Evolutionary conservation across 1,140 invertebrate species (phyloP).

Genomic region (Euura lappo): DNA sequence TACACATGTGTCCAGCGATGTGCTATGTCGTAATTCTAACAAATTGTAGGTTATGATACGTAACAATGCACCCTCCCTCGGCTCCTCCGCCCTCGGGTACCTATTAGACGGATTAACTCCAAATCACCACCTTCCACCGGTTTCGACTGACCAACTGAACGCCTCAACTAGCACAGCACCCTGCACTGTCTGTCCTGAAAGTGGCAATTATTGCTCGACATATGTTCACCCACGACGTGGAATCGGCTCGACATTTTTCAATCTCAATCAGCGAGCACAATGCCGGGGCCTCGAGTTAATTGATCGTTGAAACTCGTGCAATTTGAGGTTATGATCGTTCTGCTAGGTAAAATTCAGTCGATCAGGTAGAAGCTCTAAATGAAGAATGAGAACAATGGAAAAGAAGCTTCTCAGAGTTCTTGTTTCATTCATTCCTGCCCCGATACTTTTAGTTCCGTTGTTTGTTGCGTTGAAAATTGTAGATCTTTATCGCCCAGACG

Average conservation of each 20-base stretch:
- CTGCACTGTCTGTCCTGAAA: background rate
- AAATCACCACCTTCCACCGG: background rate
- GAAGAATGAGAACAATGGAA: too few species aligned
- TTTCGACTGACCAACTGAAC: background rate
- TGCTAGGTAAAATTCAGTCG: too few species aligned
- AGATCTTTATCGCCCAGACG: too few species aligned
- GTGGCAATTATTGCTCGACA: background rate
- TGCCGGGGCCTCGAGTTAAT: background rate
- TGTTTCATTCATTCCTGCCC: too few species aligned
- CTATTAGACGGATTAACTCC: slow-evolving; percentile 32
- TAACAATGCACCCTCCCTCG: slow-evolving; percentile 21
- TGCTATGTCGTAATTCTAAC: slow-evolving; percentile 31
- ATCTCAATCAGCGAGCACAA: background rate
- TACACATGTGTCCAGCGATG: slow-evolving; percentile 18
- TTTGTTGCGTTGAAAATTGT: too few species aligned
- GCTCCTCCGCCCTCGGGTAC: slow-evolving; percentile 11
- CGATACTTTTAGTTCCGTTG: too few species aligned
- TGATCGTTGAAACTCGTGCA: too few species aligned
- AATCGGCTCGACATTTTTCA: background rate
- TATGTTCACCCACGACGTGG: background rate
- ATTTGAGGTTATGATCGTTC: too few species aligned
- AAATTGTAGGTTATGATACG: slow-evolving; percentile 38
- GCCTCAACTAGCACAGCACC: background rate
- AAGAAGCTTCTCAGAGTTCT: too few species aligned
- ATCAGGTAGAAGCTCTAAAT: too few species aligned